Evolutionary conservation across 2,888 invertebrate genomes (phyloP).

Genomic region (Polylopha cassiicola): DNA sequence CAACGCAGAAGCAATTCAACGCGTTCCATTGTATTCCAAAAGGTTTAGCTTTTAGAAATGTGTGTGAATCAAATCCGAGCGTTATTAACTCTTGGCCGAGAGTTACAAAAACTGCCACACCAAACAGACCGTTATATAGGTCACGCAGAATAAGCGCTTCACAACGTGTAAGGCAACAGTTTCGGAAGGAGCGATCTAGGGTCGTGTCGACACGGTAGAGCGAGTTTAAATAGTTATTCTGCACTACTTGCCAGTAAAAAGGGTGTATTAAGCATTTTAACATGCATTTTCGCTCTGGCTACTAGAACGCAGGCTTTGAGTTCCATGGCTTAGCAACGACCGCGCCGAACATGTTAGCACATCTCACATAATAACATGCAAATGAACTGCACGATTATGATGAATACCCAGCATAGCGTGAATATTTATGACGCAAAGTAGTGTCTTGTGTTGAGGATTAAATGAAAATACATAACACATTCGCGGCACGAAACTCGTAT

Average conservation of each 20-base stretch:
- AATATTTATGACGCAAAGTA: constrained; percentile 54
- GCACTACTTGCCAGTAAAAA: constrained; percentile 11
- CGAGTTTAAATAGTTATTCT: constrained; percentile 7
- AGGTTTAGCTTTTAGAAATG: too few species aligned
- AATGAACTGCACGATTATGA: constrained; percentile 65
- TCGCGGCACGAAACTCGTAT: constrained; percentile 38
- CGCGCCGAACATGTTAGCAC: constrained; percentile 33
- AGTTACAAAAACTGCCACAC: constrained; percentile 3
- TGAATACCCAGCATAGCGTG: constrained; percentile 55
- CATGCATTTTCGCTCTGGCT: constrained; percentile 7
- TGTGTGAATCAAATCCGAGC: constrained; percentile 12
- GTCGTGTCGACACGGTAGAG: constrained; percentile 3
- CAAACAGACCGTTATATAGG: constrained; percentile 14
- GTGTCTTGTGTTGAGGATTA: constrained; percentile 44
- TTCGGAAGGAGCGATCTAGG: constrained; percentile 7
- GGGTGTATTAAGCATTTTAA: constrained; percentile 11
- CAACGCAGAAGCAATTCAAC: too few species aligned
- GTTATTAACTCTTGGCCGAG: constrained; percentile 13
- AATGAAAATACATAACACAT: constrained; percentile 44
- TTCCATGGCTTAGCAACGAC: constrained; percentile 24
- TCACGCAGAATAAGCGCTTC: constrained; percentile 7
- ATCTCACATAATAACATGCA: constrained; percentile 60
- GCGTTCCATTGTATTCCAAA: too few species aligned
- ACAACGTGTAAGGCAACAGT: constrained; percentile 3
- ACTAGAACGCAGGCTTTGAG: constrained; percentile 17